Evolutionary conservation across 1,140 invertebrate genomes (phyloP).

Genomic region (Druon quercuslanigerum): DNA sequence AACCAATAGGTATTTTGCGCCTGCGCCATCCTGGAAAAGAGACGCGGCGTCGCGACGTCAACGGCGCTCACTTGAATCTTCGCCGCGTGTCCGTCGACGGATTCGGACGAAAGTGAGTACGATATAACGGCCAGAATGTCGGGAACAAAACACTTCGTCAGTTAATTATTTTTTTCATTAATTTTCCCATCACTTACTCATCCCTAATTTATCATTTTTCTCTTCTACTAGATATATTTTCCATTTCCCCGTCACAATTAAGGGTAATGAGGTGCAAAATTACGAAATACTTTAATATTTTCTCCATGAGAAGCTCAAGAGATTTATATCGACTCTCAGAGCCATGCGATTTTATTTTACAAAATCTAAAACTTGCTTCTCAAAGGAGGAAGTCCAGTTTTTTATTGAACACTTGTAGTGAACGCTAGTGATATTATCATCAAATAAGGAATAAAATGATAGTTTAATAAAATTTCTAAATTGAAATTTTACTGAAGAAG

Average conservation of each 20-base stretch:
- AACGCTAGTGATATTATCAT: neutral
- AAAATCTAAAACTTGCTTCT: too few species aligned
- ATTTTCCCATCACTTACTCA: neutral
- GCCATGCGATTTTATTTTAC: neutral
- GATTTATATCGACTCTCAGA: neutral
- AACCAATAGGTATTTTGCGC: constrained; percentile 44
- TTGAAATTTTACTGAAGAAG: neutral
- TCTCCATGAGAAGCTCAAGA: constrained; percentile 1
- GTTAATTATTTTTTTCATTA: neutral
- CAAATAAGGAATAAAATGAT: neutral
- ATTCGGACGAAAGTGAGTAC: constrained; percentile 40
- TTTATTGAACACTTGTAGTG: neutral
- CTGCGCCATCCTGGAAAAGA: constrained; percentile 46
- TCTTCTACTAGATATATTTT: neutral
- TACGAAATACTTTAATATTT: neutral
- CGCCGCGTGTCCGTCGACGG: constrained; percentile 64
- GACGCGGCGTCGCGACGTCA: constrained; percentile 54
- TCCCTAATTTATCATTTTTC: neutral
- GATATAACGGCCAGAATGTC: constrained; percentile 37
- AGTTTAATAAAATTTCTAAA: too few species aligned
- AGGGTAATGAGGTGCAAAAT: constrained; percentile 7
- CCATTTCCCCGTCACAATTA: neutral
- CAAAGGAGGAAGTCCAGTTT: neutral
- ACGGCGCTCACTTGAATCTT: constrained; percentile 67
- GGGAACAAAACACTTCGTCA: constrained; percentile 21